phyloP scores from a whole-genome alignment of 2,113 vertebrate genomes.

The Glaucidium brasilianum region DNA sequence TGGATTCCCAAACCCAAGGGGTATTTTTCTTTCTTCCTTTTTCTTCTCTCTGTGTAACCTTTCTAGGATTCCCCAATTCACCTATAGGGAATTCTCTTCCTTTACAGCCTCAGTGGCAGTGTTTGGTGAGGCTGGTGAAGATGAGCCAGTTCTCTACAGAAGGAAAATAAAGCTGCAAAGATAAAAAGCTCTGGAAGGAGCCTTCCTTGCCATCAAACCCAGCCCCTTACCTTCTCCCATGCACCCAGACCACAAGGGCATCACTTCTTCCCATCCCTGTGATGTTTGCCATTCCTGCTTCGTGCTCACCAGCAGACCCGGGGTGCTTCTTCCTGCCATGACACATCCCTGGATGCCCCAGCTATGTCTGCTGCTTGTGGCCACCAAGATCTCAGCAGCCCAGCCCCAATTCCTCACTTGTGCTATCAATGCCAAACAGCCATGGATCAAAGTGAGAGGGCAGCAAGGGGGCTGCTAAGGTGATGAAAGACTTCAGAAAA shows the following conservation, averaged over 20 bases:
- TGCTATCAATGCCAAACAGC: neutral
- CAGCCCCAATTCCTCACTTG: neutral
- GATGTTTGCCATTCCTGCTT: neutral
- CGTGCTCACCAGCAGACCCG: neutral
- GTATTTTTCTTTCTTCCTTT: neutral
- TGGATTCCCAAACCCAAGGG: neutral
- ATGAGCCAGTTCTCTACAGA: neutral
- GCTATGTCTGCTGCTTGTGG: neutral
- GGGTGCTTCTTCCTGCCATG: neutral
- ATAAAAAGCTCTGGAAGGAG: neutral
- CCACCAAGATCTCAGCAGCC: neutral
- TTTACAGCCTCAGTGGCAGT: neutral
- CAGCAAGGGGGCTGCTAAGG: rapidly evolving
- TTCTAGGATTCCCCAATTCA: neutral
- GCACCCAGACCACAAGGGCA: neutral
- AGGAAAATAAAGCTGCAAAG: neutral
- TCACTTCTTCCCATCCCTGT: neutral
- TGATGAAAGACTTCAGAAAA: neutral
- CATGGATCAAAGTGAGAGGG: neutral
- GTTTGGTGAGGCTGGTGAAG: neutral
- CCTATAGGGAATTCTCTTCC: neutral
- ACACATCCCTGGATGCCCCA: neutral
- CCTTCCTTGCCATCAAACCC: neutral
- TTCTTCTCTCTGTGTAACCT: neutral
- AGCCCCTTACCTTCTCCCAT: neutral